phyloP scores from a whole-genome alignment of 2,797 vertebrate genomes.

The Trichosurus vulpecula region DNA sequence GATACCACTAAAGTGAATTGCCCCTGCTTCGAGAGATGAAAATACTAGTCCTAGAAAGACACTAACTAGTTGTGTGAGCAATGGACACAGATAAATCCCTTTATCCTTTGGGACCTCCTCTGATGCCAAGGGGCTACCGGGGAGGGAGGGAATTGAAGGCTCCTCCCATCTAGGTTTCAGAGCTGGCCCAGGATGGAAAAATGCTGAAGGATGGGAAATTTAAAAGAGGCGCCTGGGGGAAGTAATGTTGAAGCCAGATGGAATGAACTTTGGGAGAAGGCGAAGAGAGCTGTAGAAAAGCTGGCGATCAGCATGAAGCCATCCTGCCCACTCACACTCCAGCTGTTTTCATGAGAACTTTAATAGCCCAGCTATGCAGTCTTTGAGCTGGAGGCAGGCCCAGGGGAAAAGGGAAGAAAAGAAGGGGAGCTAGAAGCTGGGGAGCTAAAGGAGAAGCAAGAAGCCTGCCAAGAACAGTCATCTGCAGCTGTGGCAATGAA shows the following conservation, averaged over 20 bases:
- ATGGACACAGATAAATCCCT: not conserved
- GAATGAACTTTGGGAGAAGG: not conserved
- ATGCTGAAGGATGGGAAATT: not conserved
- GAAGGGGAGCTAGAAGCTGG: not conserved
- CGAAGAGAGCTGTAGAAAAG: not conserved
- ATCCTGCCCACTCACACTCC: not conserved
- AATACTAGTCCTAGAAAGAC: not conserved
- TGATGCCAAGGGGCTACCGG: not conserved
- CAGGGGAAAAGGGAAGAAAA: not conserved
- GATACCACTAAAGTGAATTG: not conserved
- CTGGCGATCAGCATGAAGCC: not conserved
- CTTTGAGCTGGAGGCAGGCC: not conserved
- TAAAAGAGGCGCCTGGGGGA: not conserved
- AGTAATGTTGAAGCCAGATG: not conserved
- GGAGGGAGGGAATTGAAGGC: not conserved
- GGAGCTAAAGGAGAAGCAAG: not conserved
- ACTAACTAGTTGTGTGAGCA: not conserved
- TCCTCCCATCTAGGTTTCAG: not conserved
- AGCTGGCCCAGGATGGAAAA: not conserved
- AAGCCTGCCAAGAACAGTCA: not conserved
- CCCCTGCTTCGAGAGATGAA: not conserved
- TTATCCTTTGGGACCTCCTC: not conserved
- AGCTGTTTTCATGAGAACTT: conserved; percentile 8
- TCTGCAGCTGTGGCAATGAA: not conserved
- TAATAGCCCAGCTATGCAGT: not conserved